Conservation (phyloP, 2,113 vertebrate genomes). For the Hyperopisus bebe region DNA sequence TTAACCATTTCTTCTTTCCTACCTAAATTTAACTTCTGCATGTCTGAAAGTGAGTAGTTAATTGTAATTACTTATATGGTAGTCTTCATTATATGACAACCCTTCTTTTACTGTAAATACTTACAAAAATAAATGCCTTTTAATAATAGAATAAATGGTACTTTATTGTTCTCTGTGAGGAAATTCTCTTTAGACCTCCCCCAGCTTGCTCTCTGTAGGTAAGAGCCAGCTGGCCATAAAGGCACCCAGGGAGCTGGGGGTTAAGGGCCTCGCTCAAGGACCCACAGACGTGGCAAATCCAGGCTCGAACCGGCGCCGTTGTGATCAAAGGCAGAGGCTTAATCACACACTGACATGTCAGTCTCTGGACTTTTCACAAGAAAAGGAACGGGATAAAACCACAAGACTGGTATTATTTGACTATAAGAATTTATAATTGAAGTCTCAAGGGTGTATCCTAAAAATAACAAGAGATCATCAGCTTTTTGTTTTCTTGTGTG, state of each 20-base stretch:
- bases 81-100: neutral
- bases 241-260: no score
- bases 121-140: neutral
- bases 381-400: neutral
- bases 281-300: no score
- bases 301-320: no score
- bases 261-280: no score
- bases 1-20: neutral
- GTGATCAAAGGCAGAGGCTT: no score
- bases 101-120: neutral
- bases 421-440: neutral
- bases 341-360: neutral
- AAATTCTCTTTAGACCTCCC: neutral
- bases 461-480: neutral
- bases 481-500: neutral
- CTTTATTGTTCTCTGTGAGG: no score
- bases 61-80: neutral
- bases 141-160: neutral
- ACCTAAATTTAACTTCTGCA: neutral
- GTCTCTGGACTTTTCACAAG: neutral
- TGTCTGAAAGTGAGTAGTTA: neutral
- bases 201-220: no score
- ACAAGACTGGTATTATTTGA: neutral
- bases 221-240: no score
- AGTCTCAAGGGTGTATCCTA: neutral